phyloP scores from a whole-genome alignment of 1,140 invertebrate species.

The Drosophila triauraria region DNA sequence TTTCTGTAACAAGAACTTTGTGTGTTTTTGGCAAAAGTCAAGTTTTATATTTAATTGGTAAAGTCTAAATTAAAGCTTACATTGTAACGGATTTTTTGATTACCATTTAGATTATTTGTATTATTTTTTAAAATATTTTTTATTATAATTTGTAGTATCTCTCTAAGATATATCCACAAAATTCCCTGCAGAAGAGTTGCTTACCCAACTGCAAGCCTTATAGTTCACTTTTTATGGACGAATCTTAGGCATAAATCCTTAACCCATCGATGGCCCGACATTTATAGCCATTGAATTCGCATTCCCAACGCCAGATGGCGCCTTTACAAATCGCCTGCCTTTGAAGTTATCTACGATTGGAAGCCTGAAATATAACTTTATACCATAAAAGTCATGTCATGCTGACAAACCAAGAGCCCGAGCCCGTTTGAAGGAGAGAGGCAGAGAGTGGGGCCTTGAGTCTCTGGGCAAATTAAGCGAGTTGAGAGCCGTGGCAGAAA shows the following conservation, averaged over 20 bases:
- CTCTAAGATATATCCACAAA: not conserved
- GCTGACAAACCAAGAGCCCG: slow-evolving; percentile 44
- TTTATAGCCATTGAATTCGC: slow-evolving; percentile 49
- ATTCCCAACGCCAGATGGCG: slow-evolving; percentile 50
- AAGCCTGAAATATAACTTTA: slow-evolving; percentile 57
- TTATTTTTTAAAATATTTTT: not conserved
- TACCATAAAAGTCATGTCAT: slow-evolving; percentile 63
- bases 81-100: no score
- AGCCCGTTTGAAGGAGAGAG: not conserved
- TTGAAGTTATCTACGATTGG: slow-evolving; percentile 49
- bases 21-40: no score
- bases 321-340: slow-evolving; percentile 51
- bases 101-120: no score
- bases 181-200: not conserved
- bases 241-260: slow-evolving; percentile 28
- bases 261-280: slow-evolving; percentile 41
- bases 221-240: slow-evolving; percentile 18
- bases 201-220: slow-evolving; percentile 4
- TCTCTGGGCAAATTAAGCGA: slow-evolving; percentile 51
- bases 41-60: no score
- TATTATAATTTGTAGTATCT: not conserved
- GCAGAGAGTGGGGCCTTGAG: not conserved
- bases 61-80: no score
- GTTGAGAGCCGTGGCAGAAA: slow-evolving; percentile 22
- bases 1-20: no score